Base-by-base conservation (phyloP, 2,113 vertebrate genomes). In the Stigmatopora nigra region DNA sequence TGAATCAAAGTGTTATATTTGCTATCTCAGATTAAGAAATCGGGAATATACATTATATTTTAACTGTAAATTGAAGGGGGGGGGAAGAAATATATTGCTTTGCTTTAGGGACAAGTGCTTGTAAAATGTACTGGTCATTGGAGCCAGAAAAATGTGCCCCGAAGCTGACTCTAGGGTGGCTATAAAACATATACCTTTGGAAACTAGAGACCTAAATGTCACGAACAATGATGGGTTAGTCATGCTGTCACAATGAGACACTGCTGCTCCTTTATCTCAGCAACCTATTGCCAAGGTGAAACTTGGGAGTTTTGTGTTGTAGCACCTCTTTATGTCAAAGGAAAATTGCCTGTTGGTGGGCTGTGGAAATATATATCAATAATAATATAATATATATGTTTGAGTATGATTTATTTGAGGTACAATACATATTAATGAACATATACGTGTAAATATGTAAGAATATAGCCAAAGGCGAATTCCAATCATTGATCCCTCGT, bases 201-300 rank as follows among this genome's bases (percentile, higher is more conserved):
- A 72, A 80, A 61, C 65, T 67, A 68, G 41, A 63, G 68, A 76
- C 76, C 70, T 69, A 87, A 87, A 89, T 89, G 87, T 87, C 82
- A 85, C 62, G 71, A 71, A 75, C 76, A 76, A 69, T 84, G 77
- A 75, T 65, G 72, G 78, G 78, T 77, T 77, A 81, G 61, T 48
- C 65, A 56, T 59, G 66, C 77, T 77, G 81, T 79, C 66, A 76
- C 56, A 17, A 51, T 46, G 66, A 68, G 63, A 72, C 81, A 64
- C 22, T 63, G 41, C 19, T 60, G 73, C 70, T 38, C 75, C 68
- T 69, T 82, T 62, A 74, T 71, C 71, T 73, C n/a, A 67, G 57
- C 67, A 78, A 67, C 53, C 60, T 78, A 56, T 60, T 70, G 64
- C 52, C 25, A 63, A 73, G 69, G 75, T 77, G 63, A 78, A 63